phyloP scores from a whole-genome alignment of 2,888 invertebrate genomes.

The Ophioninae sp. region DNA sequence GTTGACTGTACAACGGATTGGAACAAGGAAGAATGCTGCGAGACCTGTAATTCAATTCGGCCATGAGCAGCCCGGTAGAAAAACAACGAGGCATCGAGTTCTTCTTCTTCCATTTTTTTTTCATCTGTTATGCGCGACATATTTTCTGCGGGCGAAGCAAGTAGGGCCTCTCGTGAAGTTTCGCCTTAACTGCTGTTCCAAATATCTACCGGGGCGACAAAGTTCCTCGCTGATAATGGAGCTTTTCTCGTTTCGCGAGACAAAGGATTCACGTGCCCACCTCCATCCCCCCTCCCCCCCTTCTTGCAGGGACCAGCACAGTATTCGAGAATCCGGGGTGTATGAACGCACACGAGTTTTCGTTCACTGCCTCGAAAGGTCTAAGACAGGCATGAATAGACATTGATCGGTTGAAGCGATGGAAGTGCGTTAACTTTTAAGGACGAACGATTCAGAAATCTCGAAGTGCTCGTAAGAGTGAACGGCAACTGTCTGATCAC shows the following conservation, averaged over 20 bases:
- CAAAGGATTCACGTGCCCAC: constrained; percentile 56
- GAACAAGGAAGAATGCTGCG: too few species aligned
- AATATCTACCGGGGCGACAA: constrained; percentile 64
- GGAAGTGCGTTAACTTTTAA: background rate
- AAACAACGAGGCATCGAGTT: too few species aligned
- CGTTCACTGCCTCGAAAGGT: background rate
- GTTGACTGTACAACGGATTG: too few species aligned
- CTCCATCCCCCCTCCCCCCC: too few species aligned
- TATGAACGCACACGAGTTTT: background rate
- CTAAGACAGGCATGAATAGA: background rate
- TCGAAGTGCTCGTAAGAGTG: constrained; percentile 42
- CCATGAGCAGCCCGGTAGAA: too few species aligned
- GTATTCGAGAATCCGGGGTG: constrained; percentile 17
- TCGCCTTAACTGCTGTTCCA: constrained; percentile 61
- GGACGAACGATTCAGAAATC: constrained; percentile 9
- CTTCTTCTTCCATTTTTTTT: constrained; percentile 1
- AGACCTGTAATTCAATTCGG: too few species aligned
- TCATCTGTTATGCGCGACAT: constrained; percentile 15
- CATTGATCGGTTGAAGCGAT: background rate
- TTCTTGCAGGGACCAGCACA: background rate
- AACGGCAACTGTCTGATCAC: constrained; percentile 54
- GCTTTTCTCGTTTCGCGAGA: constrained; percentile 54
- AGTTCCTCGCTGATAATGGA: constrained; percentile 65
- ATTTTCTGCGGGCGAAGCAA: constrained; percentile 37
- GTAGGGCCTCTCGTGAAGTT: constrained; percentile 45